A percentile compares a stretch with the other conserved stretches of the same genome.
Evolutionary conservation across 2,888 invertebrate species (phyloP).

Genomic region (Pandemis heparana): DNA sequence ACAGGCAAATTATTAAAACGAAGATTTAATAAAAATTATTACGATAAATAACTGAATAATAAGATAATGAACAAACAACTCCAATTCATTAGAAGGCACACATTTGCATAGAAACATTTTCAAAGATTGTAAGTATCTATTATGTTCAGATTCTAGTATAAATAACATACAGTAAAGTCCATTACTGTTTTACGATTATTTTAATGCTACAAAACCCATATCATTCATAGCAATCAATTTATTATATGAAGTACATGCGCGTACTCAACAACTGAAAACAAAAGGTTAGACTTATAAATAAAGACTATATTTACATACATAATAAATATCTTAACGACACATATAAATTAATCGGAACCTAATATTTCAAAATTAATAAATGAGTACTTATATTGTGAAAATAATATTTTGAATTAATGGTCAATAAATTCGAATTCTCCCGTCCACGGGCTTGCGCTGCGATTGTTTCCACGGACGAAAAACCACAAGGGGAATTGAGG

Average conservation of each 20-base stretch:
- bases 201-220: slow-evolving; percentile 25
- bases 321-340: slow-evolving; percentile 86
- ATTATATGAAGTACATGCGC: slow-evolving; percentile 61
- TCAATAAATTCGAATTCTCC: slow-evolving; percentile 86
- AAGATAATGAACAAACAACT: not conserved
- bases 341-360: slow-evolving; percentile 86
- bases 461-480: slow-evolving; percentile 56
- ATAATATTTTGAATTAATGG: slow-evolving; percentile 86
- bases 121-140: not conserved
- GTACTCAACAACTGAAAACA: slow-evolving; percentile 72
- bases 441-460: slow-evolving; percentile 84
- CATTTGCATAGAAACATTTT: slow-evolving; percentile 1
- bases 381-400: slow-evolving; percentile 86
- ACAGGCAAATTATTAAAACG: not conserved
- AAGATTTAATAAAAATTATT: not conserved
- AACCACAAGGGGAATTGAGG: slow-evolving; percentile 50
- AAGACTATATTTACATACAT: slow-evolving; percentile 84
- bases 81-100: not conserved
- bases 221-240: slow-evolving; percentile 52
- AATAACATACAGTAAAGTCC: slow-evolving; percentile 8
- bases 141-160: not conserved
- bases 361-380: slow-evolving; percentile 87
- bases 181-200: slow-evolving; percentile 27
- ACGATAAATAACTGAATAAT: not conserved
- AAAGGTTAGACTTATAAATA: slow-evolving; percentile 82